Conservation (phyloP, 2,888 invertebrate species). For the Heliconius charithonia region DNA sequence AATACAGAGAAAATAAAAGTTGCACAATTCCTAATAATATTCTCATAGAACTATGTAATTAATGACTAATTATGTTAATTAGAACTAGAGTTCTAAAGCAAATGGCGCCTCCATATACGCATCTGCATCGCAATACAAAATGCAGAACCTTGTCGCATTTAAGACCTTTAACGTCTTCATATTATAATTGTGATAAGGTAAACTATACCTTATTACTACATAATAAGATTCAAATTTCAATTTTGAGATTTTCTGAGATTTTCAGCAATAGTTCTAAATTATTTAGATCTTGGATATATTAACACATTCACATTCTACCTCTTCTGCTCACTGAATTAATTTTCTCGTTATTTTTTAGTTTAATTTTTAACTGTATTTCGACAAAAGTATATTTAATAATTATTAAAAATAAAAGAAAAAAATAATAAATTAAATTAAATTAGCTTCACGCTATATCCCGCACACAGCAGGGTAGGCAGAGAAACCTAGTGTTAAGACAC, state of each 20-base stretch:
- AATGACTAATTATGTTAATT: slow-evolving; percentile 24
- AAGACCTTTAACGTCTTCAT: slow-evolving; percentile 20
- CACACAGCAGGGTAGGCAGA: too few relatives aligned
- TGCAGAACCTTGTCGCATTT: slow-evolving; percentile 24
- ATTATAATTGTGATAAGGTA: not conserved
- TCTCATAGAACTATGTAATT: not conserved
- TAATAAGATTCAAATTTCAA: not conserved
- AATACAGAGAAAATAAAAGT: not conserved
- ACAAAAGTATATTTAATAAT: too few relatives aligned
- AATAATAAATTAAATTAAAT: too few relatives aligned
- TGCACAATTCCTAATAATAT: not conserved
- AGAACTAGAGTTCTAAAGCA: slow-evolving; percentile 17
- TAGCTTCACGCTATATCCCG: too few relatives aligned
- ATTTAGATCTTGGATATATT: slow-evolving; percentile 24
- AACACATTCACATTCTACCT: not conserved
- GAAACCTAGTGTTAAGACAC: too few relatives aligned
- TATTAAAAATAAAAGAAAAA: too few relatives aligned
- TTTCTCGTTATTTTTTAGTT: not conserved
- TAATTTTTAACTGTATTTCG: too few relatives aligned
- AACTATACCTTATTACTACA: not conserved
- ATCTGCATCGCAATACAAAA: slow-evolving; percentile 31
- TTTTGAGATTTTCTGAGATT: not conserved
- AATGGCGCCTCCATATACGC: slow-evolving; percentile 16
- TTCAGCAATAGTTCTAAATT: slow-evolving; percentile 32
- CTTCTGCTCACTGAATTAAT: not conserved